These are phyloP conservation scores for Pygmarrhopalites habei DNA, from an alignment of 1,140 invertebrate species.

Conservation along the genomic window DNA sequence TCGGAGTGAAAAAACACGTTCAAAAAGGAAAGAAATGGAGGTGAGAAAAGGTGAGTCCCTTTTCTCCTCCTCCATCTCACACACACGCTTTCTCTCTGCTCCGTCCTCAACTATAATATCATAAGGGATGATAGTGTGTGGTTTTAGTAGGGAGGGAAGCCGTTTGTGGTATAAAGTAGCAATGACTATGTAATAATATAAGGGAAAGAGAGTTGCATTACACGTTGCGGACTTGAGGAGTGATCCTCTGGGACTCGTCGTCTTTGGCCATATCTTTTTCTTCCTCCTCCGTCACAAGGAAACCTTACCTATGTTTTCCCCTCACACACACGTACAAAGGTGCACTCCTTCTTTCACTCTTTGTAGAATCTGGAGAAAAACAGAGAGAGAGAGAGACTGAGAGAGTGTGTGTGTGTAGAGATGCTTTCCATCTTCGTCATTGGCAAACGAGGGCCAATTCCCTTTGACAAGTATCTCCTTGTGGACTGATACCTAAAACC, in stretches of 20 bases:
- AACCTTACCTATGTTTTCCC: conserved; percentile 4
- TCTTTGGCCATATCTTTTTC: conserved; percentile 25
- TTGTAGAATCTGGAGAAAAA: too few species aligned
- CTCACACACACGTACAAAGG: too few species aligned
- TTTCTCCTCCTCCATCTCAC: too few species aligned
- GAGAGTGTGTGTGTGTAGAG: not conserved
- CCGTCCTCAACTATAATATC: too few species aligned
- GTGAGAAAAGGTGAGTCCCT: not conserved
- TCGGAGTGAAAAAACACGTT: not conserved
- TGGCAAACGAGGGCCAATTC: conserved; percentile 31
- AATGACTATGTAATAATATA: too few species aligned
- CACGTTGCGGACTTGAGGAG: conserved; percentile 27
- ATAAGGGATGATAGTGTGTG: too few species aligned
- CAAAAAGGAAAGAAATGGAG: not conserved
- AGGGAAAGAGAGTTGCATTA: too few species aligned
- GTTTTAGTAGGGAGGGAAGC: too few species aligned
- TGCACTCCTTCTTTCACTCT: not conserved
- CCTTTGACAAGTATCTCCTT: conserved; percentile 36
- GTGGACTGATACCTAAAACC: conserved; percentile 30
- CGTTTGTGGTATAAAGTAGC: too few species aligned
- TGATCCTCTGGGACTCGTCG: conserved; percentile 33
- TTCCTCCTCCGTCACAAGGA: not conserved
- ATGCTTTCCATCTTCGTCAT: conserved; percentile 34
- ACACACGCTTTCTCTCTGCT: too few species aligned
- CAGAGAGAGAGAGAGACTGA: too few species aligned